Base-by-base conservation (phyloP, 2,888 invertebrate species). In the Heliconius erato region DNA sequence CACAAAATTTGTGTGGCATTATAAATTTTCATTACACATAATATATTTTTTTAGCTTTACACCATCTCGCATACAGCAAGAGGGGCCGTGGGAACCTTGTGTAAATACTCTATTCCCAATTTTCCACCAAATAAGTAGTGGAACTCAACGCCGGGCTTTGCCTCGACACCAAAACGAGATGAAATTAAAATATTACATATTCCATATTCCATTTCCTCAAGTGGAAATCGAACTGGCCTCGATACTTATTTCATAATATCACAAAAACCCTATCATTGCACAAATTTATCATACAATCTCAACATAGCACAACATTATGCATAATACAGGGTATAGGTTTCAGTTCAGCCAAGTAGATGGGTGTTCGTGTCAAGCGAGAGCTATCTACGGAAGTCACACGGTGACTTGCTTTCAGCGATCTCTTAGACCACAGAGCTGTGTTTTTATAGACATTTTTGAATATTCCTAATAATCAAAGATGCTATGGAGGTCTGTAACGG, bases 351-450 rank as follows among this genome's bases (percentile, higher is more conserved):
- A 83, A 85, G 84, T 82, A 80, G 82, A 84, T 84, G 85, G 84
- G 85, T 86, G 87, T 84, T 86, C 86, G 86, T 87, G 88, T 86
- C 86, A 86, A 86, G 86, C 80, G 85, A 86, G 87, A 85, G 84
- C 84, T 86, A 86, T 87, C 88, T 85, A 74, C 89, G 90, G 90
- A 90, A 89, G 88, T 89, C 86, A 85, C 88, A 86, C 87, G 85
- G 88, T 86, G 88, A 87, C 88, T 89, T 84, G 89, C 90, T 89
- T 88, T 88, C 88, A 90, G 88, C 88, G 86, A 87, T 89, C 86
- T 89, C 86, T 85, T 84, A 23, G 83, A 77, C 63, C 40, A 63
- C 69, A 85, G 84, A 67, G 40, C 26, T 83, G 67, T 0, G 23
- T 84, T 85, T 63, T 82, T 54, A 32, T 77, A 77, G 77, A 79